These are phyloP conservation scores for Coracopsis vasa DNA, from an alignment of 2,113 vertebrate genomes.

Conservation along the genomic window DNA sequence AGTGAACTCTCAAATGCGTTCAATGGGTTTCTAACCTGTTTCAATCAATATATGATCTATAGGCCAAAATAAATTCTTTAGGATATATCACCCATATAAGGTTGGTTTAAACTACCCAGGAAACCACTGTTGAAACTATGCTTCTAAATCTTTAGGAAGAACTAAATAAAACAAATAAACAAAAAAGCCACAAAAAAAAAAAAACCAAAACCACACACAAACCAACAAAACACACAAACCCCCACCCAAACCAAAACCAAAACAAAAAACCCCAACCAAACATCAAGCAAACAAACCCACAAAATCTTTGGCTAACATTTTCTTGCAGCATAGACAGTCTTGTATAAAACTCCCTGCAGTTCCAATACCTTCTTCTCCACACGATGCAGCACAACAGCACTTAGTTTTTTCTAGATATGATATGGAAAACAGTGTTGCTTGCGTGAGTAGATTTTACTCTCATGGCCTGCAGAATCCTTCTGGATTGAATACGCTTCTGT, in stretches of 20 bases:
- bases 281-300: background rate
- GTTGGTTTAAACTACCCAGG: background rate
- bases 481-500: background rate
- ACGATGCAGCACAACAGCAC: background rate
- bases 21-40: background rate
- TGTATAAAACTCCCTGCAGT: background rate
- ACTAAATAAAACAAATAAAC: background rate
- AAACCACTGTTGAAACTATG: background rate
- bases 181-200: background rate
- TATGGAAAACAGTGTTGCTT: background rate
- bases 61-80: background rate
- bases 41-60: background rate
- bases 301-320: background rate
- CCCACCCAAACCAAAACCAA: background rate
- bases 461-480: background rate
- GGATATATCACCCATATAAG: background rate
- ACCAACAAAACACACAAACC: background rate
- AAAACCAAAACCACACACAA: no score
- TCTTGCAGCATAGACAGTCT: background rate
- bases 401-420: background rate
- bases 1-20: background rate
- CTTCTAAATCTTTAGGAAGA: background rate
- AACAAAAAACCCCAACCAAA: background rate
- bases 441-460: background rate
- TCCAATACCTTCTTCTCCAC: background rate